These are phyloP conservation scores for Hypanus sabinus DNA, from an alignment of 2,113 vertebrate species.

Conservation along the genomic window DNA sequence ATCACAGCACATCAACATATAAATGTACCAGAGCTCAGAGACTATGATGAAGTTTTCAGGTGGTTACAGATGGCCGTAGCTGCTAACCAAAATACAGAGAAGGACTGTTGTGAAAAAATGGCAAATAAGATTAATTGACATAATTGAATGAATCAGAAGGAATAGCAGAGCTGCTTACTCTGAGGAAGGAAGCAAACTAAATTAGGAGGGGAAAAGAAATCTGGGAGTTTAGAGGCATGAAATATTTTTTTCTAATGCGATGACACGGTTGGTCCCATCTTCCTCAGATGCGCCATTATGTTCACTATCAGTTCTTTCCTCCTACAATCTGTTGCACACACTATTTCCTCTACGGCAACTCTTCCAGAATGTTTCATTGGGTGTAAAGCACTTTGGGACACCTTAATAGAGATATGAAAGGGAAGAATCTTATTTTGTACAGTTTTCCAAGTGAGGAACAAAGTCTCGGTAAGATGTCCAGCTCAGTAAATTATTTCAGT, in stretches of 20 bases:
- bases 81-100: not conserved
- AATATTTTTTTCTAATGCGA: no score
- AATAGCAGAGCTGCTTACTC: not conserved
- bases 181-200: not conserved
- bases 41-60: not conserved
- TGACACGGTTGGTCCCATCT: no score
- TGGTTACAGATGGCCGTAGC: not conserved
- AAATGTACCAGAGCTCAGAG: not conserved
- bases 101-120: not conserved
- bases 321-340: no score
- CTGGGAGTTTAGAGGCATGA: not conserved
- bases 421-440: no score
- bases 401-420: no score
- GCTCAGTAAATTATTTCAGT: not conserved
- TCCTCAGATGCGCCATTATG: no score
- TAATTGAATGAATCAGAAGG: not conserved
- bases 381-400: no score
- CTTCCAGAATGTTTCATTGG: no score
- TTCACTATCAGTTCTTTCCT: no score
- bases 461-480: no score
- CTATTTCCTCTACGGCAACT: no score
- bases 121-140: not conserved
- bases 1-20: not conserved
- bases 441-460: no score
- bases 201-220: not conserved